Evolutionary conservation across 2,113 vertebrate species (phyloP).

Genomic region (Brienomyrus longianalis): DNA sequence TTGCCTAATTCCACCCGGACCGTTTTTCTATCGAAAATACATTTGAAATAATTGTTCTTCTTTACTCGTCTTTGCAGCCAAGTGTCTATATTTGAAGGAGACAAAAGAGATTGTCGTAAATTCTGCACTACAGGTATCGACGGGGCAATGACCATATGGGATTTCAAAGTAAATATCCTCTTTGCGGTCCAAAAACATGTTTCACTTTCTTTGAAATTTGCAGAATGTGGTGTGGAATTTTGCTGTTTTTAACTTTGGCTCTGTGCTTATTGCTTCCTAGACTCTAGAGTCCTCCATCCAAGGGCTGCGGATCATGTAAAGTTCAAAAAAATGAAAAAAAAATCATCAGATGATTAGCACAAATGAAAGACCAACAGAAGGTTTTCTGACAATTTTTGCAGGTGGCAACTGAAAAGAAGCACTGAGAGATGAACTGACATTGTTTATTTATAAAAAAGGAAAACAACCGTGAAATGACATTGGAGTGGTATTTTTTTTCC

Average conservation of each 20-base stretch:
- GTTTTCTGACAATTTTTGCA: conserved; percentile 51
- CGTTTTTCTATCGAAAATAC: background rate
- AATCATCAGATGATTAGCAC: conserved; percentile 50
- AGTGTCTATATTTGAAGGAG: conserved; percentile 98
- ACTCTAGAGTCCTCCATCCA: conserved; percentile 95
- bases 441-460: conserved; percentile 40
- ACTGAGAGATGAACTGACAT: conserved; percentile 63
- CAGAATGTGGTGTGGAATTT: background rate
- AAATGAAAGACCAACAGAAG: conserved; percentile 53
- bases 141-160: conserved; percentile 99
- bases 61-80: conserved; percentile 63
- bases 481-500: conserved; percentile 39
- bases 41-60: background rate
- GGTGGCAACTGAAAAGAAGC: conserved; percentile 48
- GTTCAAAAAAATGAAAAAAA: conserved; percentile 36
- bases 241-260: background rate
- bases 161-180: conserved; percentile 78
- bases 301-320: conserved; percentile 94
- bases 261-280: conserved; percentile 51
- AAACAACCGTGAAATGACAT: conserved; percentile 27
- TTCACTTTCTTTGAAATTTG: background rate
- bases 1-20: background rate
- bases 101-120: conserved; percentile 96
- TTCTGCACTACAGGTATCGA: conserved; percentile 99
- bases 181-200: background rate